These are phyloP conservation scores for Leguminivora glycinivorella DNA, from an alignment of 1,140 invertebrate genomes.

Conservation along the genomic window DNA sequence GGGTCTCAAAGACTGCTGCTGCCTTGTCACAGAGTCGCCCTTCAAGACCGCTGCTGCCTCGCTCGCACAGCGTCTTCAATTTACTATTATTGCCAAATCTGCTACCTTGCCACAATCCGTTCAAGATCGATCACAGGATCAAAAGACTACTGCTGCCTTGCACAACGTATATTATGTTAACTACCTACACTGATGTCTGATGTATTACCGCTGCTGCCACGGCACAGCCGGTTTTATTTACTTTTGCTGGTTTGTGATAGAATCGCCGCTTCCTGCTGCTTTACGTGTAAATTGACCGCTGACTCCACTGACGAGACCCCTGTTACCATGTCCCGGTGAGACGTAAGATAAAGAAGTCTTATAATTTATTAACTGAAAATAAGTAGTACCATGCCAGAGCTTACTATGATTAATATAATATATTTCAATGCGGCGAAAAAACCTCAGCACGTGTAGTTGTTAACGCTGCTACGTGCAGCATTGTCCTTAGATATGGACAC, in stretches of 20 bases:
- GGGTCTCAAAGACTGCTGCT: too few relatives aligned
- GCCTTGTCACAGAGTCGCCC: too few relatives aligned
- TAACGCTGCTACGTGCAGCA: not conserved
- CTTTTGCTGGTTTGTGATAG: not conserved
- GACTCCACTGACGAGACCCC: not conserved
- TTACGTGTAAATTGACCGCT: not conserved
- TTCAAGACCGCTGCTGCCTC: too few relatives aligned
- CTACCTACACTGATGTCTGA: too few relatives aligned
- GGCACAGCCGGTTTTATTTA: not conserved
- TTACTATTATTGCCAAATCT: too few relatives aligned
- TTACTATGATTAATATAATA: not conserved
- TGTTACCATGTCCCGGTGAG: not conserved
- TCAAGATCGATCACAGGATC: too few relatives aligned
- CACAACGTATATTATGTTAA: too few relatives aligned
- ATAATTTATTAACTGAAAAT: not conserved
- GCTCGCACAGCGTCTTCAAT: too few relatives aligned
- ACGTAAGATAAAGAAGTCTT: not conserved
- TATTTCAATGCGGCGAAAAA: not conserved
- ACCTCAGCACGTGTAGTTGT: not conserved
- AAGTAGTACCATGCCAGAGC: not conserved
- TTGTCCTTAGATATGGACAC: not conserved
- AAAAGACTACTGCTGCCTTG: conserved; percentile 15
- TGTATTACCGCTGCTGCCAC: not conserved
- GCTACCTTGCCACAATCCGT: too few relatives aligned
- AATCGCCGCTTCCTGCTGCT: not conserved